Evolutionary conservation across 1,140 invertebrate species (phyloP).

Genomic region (Drosophila parvula): DNA sequence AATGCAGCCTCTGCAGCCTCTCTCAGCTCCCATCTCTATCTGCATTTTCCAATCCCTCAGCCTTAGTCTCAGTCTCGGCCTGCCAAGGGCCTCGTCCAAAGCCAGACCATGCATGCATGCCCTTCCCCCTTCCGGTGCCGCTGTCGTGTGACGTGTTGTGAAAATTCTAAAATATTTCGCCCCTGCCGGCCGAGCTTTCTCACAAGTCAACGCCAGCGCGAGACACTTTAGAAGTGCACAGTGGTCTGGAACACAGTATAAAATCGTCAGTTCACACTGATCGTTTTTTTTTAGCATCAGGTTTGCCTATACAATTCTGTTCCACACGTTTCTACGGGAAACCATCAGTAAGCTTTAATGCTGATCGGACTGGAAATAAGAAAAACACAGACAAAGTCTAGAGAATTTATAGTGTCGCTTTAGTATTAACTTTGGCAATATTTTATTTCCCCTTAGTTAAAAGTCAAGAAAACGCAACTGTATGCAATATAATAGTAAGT

Average conservation of each 20-base stretch:
- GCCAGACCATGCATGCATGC: conserved; percentile 34
- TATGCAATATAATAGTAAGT: no score
- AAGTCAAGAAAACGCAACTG: no score
- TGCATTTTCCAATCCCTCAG: conserved; percentile 43
- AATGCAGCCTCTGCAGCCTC: neutral
- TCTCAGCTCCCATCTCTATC: conserved; percentile 7
- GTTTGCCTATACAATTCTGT: no score
- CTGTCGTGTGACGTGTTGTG: conserved; percentile 75
- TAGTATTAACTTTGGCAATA: no score
- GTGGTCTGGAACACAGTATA: neutral
- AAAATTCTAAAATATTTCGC: conserved; percentile 78
- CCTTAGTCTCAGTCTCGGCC: conserved; percentile 10
- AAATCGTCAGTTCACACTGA: neutral
- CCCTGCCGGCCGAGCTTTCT: conserved; percentile 61
- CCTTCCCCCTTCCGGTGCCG: conserved; percentile 15
- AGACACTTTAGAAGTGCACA: conserved; percentile 66
- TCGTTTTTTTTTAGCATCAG: no score
- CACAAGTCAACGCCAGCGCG: conserved; percentile 74
- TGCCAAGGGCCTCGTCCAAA: conserved; percentile 35
- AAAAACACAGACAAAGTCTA: no score
- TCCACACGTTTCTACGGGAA: no score
- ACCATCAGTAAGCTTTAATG: no score
- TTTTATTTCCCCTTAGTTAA: no score
- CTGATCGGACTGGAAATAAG: no score
- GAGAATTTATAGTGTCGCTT: no score